Conservation (phyloP, 2,113 vertebrate species). For the Pavo muticus region DNA sequence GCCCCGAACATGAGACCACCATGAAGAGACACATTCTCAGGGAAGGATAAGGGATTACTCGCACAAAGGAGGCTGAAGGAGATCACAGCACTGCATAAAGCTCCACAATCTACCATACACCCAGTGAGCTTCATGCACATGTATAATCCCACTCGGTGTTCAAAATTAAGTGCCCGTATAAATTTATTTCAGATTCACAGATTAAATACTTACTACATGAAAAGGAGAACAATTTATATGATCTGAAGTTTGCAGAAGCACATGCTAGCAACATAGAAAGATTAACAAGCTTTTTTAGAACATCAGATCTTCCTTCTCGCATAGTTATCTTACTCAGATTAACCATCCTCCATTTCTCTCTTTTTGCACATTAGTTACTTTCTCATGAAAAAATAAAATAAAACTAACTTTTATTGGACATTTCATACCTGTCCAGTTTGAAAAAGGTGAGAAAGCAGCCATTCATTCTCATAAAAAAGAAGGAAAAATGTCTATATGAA, state of each 20-base stretch:
- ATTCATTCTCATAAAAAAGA: not conserved
- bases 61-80: not conserved
- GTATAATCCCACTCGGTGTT: not conserved
- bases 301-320: not conserved
- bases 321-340: not conserved
- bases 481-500: not conserved
- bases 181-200: not conserved
- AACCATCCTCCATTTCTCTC: not conserved
- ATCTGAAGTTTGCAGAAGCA: not conserved
- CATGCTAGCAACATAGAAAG: not conserved
- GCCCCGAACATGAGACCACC: not conserved
- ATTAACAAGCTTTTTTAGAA: not conserved
- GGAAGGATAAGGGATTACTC: not conserved
- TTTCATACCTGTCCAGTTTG: not conserved
- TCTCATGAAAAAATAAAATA: not conserved
- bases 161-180: not conserved
- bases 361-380: not conserved
- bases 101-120: not conserved
- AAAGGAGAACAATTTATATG: not conserved
- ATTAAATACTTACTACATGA: not conserved
- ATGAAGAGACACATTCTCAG: not conserved
- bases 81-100: not conserved
- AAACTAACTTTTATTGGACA: not conserved
- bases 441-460: not conserved
- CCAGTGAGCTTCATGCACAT: not conserved